These are phyloP conservation scores for Formicarius rufipectus DNA, from an alignment of 2,113 vertebrate genomes.

Conservation along the genomic window DNA sequence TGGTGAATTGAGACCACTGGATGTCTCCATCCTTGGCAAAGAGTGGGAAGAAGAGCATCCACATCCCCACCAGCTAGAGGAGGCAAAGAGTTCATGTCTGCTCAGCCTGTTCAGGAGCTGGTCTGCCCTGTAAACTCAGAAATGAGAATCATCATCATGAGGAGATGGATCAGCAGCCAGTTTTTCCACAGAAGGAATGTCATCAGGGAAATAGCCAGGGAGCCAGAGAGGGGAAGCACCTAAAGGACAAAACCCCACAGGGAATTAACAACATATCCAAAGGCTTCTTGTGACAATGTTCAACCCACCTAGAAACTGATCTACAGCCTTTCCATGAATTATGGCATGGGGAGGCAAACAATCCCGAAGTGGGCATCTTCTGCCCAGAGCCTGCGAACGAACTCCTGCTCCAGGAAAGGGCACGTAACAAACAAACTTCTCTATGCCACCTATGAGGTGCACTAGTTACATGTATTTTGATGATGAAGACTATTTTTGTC, in stretches of 20 bases:
- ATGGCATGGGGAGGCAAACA: background rate
- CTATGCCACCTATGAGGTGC: background rate
- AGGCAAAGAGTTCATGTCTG: background rate
- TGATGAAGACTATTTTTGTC: constrained; percentile 22
- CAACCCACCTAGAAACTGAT: background rate
- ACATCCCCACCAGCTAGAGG: background rate
- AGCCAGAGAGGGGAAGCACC: background rate
- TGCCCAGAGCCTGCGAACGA: background rate
- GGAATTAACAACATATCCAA: background rate
- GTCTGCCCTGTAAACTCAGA: background rate
- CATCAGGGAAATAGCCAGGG: background rate
- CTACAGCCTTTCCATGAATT: background rate
- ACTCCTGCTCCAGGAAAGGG: background rate
- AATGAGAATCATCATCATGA: background rate
- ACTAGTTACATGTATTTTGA: background rate
- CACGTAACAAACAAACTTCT: background rate
- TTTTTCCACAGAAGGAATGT: background rate
- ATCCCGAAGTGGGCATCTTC: background rate
- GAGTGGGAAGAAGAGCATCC: background rate
- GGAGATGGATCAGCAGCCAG: background rate
- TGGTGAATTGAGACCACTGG: no score
- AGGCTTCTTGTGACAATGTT: background rate
- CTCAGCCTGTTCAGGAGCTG: background rate
- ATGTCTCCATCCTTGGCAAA: background rate
- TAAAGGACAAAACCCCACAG: background rate